phyloP scores from a whole-genome alignment of 2,113 vertebrate genomes.

The Pedionomus torquatus region DNA sequence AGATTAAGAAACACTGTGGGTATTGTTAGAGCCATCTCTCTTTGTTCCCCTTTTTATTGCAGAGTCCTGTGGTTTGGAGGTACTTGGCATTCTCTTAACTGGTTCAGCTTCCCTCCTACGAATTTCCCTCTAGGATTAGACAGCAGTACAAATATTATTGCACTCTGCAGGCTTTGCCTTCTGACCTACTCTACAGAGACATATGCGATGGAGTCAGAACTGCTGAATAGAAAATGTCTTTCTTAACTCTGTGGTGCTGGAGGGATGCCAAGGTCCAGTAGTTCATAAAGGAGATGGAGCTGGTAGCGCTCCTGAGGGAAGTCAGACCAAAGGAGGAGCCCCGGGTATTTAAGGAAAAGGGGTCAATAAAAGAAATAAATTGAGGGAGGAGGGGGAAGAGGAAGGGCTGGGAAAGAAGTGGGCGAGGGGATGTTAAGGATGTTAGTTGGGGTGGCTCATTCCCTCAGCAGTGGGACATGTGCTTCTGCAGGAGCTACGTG shows the following conservation, averaged over 20 bases:
- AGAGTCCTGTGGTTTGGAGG: not conserved
- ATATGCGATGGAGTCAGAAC: not conserved
- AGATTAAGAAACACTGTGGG: conserved; percentile 19
- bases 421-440: not conserved
- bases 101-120: not conserved
- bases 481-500: not conserved
- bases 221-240: conserved; percentile 28
- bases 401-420: not conserved
- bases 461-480: not conserved
- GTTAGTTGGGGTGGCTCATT: not conserved
- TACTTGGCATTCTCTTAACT: conserved; percentile 35
- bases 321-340: not conserved
- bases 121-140: conserved; percentile 29
- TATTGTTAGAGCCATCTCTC: conserved; percentile 24
- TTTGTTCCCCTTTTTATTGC: conserved; percentile 11
- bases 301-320: not conserved
- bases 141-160: conserved; percentile 44
- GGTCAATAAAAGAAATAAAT: not conserved
- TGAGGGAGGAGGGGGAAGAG: not conserved
- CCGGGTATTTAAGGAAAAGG: not conserved
- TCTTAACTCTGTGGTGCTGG: not conserved
- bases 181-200: conserved; percentile 27
- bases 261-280: not conserved
- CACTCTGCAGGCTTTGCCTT: conserved; percentile 39
- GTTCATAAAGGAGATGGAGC: not conserved